Percentiles rank a stretch among this genome's conserved stretches.
These are phyloP conservation scores for Pherbina coryleti DNA, from an alignment of 2,888 invertebrate genomes.

Conservation along the genomic window DNA sequence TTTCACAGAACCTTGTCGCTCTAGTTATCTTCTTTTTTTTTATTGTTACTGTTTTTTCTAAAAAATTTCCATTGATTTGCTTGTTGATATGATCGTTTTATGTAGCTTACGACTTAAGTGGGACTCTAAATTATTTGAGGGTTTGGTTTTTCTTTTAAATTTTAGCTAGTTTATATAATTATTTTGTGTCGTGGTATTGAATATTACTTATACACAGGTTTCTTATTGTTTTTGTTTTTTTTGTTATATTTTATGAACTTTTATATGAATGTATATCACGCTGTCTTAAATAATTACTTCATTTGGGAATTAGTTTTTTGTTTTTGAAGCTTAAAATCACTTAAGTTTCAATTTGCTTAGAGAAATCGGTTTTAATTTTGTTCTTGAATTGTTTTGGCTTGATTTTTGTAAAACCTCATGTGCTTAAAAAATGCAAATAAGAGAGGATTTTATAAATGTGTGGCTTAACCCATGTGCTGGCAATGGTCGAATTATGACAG, in stretches of 20 bases:
- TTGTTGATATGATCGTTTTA: conserved; percentile 23
- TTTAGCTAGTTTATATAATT: background rate
- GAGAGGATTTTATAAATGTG: too few relatives aligned
- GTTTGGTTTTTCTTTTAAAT: background rate
- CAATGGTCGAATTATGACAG: too few relatives aligned
- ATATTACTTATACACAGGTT: background rate
- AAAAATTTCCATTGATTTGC: background rate
- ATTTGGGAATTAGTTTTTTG: background rate
- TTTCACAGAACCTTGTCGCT: background rate
- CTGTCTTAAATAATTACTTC: conserved; percentile 12
- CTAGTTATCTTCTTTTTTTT: background rate
- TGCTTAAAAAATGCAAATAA: background rate
- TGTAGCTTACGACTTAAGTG: background rate
- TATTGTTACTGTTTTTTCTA: background rate
- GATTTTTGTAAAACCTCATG: conserved; percentile 28
- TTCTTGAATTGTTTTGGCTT: conserved; percentile 21
- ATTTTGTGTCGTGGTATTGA: background rate
- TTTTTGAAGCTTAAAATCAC: conserved; percentile 30
- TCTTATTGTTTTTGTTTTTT: background rate
- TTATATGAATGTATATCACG: conserved; percentile 28
- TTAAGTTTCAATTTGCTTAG: conserved; percentile 16
- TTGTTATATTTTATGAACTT: background rate
- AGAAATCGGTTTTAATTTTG: background rate
- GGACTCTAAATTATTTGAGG: background rate
- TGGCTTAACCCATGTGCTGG: too few relatives aligned